Evolutionary conservation across 2,888 invertebrate genomes (phyloP), one percentile per base, ranked within the genome.

Genomic region (Myopa tessellatipennis): DNA sequence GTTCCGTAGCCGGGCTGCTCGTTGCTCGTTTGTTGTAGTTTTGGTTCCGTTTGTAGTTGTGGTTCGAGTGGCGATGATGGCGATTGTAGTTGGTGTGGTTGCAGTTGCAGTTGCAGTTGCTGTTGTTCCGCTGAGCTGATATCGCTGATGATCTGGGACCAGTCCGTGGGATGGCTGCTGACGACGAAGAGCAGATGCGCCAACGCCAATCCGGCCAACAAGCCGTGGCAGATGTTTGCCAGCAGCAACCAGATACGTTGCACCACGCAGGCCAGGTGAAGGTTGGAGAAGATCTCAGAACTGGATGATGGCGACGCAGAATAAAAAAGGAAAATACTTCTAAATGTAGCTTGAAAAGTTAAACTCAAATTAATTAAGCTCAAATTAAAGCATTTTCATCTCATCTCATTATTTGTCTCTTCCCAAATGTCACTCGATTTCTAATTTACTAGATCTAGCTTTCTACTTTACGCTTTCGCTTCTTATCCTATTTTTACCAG

Each of bases 241-340:
- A 91, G 85, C 81, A 91, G 89, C 83, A 91, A 88, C 91, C 91
- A 92, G 84, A 89, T 88, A 85, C 90, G 90, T 88, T 92, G 92
- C 80, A 90, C 87, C 74, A 87, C 84, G 85, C 89, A 89, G 79
- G 90, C 89, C 80, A 90, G 82, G 83, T 89, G 87, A 55, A 89
- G 87, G 77, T 85, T 89, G 78, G 85, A 87, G 74, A 85, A 85
- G 79, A 89, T 88, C 78, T 86, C 86, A 78, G 81, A 79, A 65
- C 83, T 82, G 63, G 6, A 82, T 76, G 61, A 45, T 8, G 45
- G 10, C 10, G 45, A 63, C 60, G 74, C 63, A 36, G 45, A 71
- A 77, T 72, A 77, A 77, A 34, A 26, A 45, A n/a, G 14, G 50
- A 36, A 40, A 7, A 4, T 55, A 26, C 4, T 40, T n/a, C n/a